Percentiles rank a stretch among this genome's conserved stretches.
Conservation (phyloP, 1,140 invertebrate genomes). For the Tribolium madens region DNA sequence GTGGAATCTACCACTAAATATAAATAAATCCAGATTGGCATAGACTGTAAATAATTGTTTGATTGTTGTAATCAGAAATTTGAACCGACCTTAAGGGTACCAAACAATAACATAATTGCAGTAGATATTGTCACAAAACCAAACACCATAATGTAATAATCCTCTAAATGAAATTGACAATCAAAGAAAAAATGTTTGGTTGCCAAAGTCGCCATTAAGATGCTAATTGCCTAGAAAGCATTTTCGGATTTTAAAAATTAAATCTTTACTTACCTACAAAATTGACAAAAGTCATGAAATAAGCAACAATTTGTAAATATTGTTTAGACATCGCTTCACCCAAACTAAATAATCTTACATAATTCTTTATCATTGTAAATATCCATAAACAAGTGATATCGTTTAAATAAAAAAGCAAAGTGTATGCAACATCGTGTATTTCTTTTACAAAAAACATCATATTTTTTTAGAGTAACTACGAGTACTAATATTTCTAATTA, state of each 20-base stretch:
- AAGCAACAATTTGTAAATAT: neutral
- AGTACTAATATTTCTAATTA: neutral
- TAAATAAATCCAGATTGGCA: neutral
- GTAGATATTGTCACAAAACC: too few species aligned
- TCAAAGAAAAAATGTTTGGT: neutral
- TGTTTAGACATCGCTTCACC: neutral
- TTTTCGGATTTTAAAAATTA: neutral
- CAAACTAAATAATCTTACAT: neutral
- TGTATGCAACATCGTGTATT: constrained; percentile 18
- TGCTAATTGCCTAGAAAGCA: too few species aligned
- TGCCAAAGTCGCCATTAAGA: too few species aligned
- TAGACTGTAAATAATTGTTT: neutral
- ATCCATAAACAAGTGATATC: neutral
- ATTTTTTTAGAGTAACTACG: neutral
- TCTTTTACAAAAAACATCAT: constrained; percentile 9
- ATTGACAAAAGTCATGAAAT: constrained; percentile 1
- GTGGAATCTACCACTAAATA: neutral
- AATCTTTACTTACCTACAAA: neutral
- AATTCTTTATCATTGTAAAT: neutral
- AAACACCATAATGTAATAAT: too few species aligned
- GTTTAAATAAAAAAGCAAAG: neutral
- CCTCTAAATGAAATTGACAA: too few species aligned
- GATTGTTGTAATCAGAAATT: too few species aligned
- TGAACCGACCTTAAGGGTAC: neutral
- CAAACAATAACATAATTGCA: neutral